Evolutionary conservation across 2,797 vertebrate species (phyloP), one percentile per base, ranked within the genome.

Genomic region (Argentina silus): DNA sequence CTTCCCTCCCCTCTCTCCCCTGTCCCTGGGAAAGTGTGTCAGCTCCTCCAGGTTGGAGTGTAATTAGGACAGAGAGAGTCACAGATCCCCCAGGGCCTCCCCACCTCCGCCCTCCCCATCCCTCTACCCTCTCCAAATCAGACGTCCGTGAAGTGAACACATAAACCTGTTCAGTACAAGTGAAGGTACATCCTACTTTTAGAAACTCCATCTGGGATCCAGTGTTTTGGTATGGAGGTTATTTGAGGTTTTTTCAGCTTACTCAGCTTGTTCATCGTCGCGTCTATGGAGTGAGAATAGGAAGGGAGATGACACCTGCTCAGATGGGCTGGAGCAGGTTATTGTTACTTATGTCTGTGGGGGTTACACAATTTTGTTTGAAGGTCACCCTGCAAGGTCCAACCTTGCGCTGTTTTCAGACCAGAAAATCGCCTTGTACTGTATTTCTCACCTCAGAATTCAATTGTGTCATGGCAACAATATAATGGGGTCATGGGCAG

Each of bases 11-110:
- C 43, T 65, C 3, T 14, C 43, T 14, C 36, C 27, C n/a, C n/a
- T 78, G 83, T 72, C 69, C 64, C 69, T 36, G 27, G 76, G 75
- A 57, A 89, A 89, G 79, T 90, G 81, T 91, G 86, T 92, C 90
- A 88, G 86, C 81, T 91, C 87, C 86, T 88, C 70, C 82, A 86
- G 87, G 84, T 88, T 89, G 68, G 81, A 86, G 75, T 86, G 86
- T 86, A 91, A 91, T 91, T 89, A 87, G 86, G 87, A 81, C 79
- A 86, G 61, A 61, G 72, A 59, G 67, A 85, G 79, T 81, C 83
- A 84, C 51, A 70, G 50, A 43, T 88, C 79, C 81, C 76, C 8
- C 27, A 62, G 81, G 76, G 69, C 70, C 72, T 72, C 53, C 47
- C 21, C 19, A 59, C 67, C 47, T 72, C 27, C 81, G 10, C 76